Percentiles rank a stretch among this genome's conserved stretches.
These are phyloP conservation scores for Dermochelys coriacea DNA, from an alignment of 2,797 vertebrate species.

Conservation along the genomic window DNA sequence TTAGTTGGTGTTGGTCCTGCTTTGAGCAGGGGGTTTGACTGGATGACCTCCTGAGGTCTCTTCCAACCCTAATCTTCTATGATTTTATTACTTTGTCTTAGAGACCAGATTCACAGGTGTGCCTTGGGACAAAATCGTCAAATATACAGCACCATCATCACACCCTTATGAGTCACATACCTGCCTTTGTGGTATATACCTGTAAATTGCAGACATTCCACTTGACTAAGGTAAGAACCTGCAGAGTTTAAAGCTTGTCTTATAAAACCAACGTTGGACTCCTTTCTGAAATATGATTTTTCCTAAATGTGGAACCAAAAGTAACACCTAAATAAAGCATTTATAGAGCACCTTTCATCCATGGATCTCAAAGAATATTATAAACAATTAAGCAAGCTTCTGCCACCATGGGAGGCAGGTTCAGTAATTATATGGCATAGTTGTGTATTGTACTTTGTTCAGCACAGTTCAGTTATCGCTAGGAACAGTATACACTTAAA, in stretches of 20 bases:
- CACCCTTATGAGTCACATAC: too few species aligned
- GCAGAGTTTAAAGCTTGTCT: not conserved
- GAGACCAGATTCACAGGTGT: not conserved
- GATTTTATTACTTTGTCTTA: not conserved
- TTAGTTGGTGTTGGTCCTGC: too few species aligned
- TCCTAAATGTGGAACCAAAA: not conserved
- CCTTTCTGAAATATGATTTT: accelerated
- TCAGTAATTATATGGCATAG: not conserved
- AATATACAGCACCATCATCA: not conserved
- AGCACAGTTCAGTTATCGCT: not conserved
- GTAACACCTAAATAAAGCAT: accelerated
- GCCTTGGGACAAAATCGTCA: not conserved
- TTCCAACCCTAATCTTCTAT: too few species aligned
- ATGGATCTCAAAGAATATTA: not conserved
- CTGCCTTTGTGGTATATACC: not conserved
- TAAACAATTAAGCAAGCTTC: too few species aligned
- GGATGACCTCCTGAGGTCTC: too few species aligned
- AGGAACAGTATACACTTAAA: not conserved
- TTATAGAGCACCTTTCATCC: accelerated
- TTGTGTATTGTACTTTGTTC: not conserved
- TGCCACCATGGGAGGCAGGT: not conserved
- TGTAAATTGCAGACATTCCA: not conserved
- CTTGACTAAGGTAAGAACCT: not conserved
- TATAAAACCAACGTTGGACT: not conserved
- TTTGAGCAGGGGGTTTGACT: too few species aligned